phyloP scores from a whole-genome alignment of 1,140 invertebrate genomes.

The Ceratosolen solmsi region DNA sequence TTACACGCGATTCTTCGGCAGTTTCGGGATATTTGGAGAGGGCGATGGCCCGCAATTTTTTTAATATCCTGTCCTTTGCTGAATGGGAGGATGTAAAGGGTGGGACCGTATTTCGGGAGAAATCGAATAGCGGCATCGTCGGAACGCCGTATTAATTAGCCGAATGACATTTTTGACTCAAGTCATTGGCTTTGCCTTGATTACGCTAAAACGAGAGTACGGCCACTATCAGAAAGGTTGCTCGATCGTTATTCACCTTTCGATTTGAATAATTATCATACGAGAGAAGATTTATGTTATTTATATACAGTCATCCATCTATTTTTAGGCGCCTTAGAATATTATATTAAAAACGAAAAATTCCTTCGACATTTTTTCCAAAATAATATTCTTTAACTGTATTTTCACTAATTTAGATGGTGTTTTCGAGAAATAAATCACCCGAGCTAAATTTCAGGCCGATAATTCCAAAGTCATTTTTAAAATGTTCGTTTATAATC shows the following conservation, averaged over 20 bases:
- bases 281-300: background rate
- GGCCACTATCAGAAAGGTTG: background rate
- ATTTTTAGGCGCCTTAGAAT: too few species aligned
- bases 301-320: background rate
- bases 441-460: too few species aligned
- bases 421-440: too few species aligned
- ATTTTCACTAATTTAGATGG: too few species aligned
- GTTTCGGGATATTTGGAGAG: background rate
- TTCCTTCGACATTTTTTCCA: too few species aligned
- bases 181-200: background rate
- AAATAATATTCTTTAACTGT: too few species aligned
- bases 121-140: background rate
- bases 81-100: background rate
- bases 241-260: background rate
- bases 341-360: too few species aligned
- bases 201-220: background rate
- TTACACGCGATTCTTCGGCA: background rate
- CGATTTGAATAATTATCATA: background rate
- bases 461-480: too few species aligned
- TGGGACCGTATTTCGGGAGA: background rate
- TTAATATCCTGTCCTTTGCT: background rate
- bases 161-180: constrained; percentile 6
- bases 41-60: background rate
- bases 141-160: constrained; percentile 13
- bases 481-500: too few species aligned